Evolutionary conservation across 2,888 invertebrate species (phyloP).

Genomic region (Harpalus rubripes): DNA sequence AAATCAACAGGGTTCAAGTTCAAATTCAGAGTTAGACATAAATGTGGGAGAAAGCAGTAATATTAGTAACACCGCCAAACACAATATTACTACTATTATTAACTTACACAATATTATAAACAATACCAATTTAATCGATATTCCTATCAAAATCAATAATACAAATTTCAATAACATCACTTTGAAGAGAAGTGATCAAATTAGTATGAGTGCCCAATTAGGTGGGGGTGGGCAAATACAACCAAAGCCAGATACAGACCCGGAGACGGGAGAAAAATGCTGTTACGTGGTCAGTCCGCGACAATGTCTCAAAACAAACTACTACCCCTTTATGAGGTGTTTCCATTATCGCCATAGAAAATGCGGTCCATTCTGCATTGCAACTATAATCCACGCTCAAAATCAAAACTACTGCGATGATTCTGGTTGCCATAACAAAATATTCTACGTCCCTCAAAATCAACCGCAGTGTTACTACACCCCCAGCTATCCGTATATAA

Average conservation of each 20-base stretch:
- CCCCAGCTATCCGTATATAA: slow-evolving; percentile 75
- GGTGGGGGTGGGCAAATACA: slow-evolving; percentile 26
- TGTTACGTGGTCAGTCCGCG: slow-evolving; percentile 76
- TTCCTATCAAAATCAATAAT: slow-evolving; percentile 75
- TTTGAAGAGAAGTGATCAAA: slow-evolving; percentile 67
- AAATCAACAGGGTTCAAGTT: slow-evolving; percentile 1
- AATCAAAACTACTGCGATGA: slow-evolving; percentile 71
- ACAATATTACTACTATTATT: slow-evolving; percentile 76
- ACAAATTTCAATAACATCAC: slow-evolving; percentile 76
- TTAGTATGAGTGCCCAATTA: neutral
- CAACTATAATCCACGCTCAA: slow-evolving; percentile 75
- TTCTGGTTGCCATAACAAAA: slow-evolving; percentile 72
- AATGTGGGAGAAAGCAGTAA: slow-evolving; percentile 28
- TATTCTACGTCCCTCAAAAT: slow-evolving; percentile 74
- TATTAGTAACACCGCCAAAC: slow-evolving; percentile 67
- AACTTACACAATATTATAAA: slow-evolving; percentile 76
- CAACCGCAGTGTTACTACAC: slow-evolving; percentile 75
- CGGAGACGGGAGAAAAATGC: slow-evolving; percentile 70
- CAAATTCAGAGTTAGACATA: slow-evolving; percentile 18
- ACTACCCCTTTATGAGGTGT: slow-evolving; percentile 73
- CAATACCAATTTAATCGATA: slow-evolving; percentile 76
- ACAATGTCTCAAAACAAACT: slow-evolving; percentile 73
- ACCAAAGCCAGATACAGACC: slow-evolving; percentile 38
- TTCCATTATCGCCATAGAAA: slow-evolving; percentile 73
- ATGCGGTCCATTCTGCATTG: slow-evolving; percentile 74